phyloP scores from a whole-genome alignment of 64 coral and sea anemone genomes.

The Astreopora myriophthalma region DNA sequence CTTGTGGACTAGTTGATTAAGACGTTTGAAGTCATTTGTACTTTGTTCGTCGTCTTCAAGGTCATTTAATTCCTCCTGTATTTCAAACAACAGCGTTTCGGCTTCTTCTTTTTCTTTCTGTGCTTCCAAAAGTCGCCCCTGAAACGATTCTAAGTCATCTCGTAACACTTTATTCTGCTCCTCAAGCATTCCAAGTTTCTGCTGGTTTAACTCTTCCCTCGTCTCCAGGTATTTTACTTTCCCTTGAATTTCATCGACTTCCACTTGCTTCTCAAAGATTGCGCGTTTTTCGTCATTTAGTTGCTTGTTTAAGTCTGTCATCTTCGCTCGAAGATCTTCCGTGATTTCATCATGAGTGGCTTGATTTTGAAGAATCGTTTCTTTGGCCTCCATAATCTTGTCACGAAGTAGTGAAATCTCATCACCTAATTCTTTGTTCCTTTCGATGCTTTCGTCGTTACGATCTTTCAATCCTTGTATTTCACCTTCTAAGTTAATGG shows the following conservation, averaged over 20 bases:
- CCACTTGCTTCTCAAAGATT: constrained; percentile 11
- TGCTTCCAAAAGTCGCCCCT: not conserved
- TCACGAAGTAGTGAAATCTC: constrained; percentile 9
- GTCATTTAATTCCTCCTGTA: not conserved
- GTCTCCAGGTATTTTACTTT: not conserved
- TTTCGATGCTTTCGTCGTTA: not conserved
- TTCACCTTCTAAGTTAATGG: constrained; percentile 22
- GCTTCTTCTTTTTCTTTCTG: constrained; percentile 16
- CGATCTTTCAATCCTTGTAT: not conserved
- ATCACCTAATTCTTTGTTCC: constrained; percentile 29
- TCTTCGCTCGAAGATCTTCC: constrained; percentile 3
- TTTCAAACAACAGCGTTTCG: constrained; percentile 9
- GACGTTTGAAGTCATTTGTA: not conserved
- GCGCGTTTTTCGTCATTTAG: not conserved
- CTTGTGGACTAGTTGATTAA: not conserved
- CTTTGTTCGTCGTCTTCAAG: not conserved
- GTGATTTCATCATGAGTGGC: constrained; percentile 2
- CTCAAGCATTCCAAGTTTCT: constrained; percentile 41
- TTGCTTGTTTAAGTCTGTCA: not conserved
- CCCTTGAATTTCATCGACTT: not conserved
- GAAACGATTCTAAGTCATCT: constrained; percentile 1
- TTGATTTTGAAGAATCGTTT: constrained; percentile 17
- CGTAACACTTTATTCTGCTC: not conserved
- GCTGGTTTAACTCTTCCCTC: not conserved
- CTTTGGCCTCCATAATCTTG: not conserved